Evolutionary conservation across 35 echinoderm and acorn worm genomes (phyloP).

Genomic region (Heliocidaris tuberculata): DNA sequence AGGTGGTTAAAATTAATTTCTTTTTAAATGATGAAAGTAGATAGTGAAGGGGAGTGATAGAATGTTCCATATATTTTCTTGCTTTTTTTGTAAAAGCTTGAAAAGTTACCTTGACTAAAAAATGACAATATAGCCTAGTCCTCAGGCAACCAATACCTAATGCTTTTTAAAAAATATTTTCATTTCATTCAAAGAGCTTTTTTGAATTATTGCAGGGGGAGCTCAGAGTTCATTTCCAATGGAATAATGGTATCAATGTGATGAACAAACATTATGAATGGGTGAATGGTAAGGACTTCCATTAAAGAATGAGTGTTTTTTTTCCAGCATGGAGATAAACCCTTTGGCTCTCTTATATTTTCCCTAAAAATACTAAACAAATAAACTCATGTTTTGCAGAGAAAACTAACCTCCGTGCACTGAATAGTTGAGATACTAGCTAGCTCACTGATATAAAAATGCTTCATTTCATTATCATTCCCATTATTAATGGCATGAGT

Average conservation of each 20-base stretch:
- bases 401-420: not conserved
- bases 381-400: not conserved
- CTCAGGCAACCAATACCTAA: not conserved
- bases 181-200: too few relatives aligned
- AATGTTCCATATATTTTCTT: not conserved
- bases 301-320: too few relatives aligned
- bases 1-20: constrained; percentile 10
- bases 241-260: too few relatives aligned
- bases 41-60: not conserved
- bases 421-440: not conserved
- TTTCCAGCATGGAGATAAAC: too few relatives aligned
- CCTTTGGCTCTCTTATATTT: not conserved
- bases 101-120: not conserved
- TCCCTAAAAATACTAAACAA: not conserved
- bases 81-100: not conserved
- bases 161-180: too few relatives aligned
- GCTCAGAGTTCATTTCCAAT: too few relatives aligned
- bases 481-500: not conserved
- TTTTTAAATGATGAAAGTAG: not conserved
- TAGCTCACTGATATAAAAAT: not conserved
- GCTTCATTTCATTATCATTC: not conserved
- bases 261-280: too few relatives aligned
- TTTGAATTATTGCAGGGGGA: too few relatives aligned
- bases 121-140: not conserved
- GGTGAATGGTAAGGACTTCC: too few relatives aligned